Base-by-base conservation (phyloP, 2,797 vertebrate species). In the Cynopterus sphinx region DNA sequence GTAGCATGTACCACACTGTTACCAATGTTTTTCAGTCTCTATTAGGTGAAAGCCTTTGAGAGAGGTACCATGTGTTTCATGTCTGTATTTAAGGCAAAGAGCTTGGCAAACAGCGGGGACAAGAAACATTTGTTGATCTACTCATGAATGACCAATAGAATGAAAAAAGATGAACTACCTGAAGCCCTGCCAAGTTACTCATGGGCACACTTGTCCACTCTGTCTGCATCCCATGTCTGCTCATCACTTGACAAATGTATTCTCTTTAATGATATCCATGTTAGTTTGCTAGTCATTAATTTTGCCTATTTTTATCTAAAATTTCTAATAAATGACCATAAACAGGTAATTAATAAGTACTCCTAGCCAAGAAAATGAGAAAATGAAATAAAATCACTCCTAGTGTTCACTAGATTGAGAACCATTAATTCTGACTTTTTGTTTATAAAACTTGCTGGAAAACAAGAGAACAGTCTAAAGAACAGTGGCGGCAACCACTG, bases 321-420 rank as follows among this genome's bases (percentile, higher is more conserved):
- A 12, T 16, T 87, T 82, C 83, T 51, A 91, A 43, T 68, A 67
- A 43, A 10, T 75, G 33, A 87, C 28, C 28, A 82, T 57, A 91
- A 81, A 33, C 5, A 19, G 16, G 16, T 82, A 82, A 36, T 39
- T 46, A 55, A 9, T 77, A 43, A 74, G 6, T 39, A 46, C 3
- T 57, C 49, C 74, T 41, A 73, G 51, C 55, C 46, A 26, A 67
- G 3, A 43, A 73, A 86, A 81, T 26, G 33, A 31, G 31, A 51
- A 85, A 51, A 13, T 68, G 43, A 88, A 87, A 71, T 74, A 68
- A 90, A 93, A 82, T 90, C 19, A 78, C 43, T 86, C 33, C 31
- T 21, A 15, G 31, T 86, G 53, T 55, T 82, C 33, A 46, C 55
- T 19, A 82, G 53, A 59, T 13, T 75, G 36, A 83, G 73, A 39